Percentiles rank a stretch among this genome's conserved stretches.
These are phyloP conservation scores for Cosmia trapezina DNA, from an alignment of 2,888 invertebrate species.

Conservation along the genomic window DNA sequence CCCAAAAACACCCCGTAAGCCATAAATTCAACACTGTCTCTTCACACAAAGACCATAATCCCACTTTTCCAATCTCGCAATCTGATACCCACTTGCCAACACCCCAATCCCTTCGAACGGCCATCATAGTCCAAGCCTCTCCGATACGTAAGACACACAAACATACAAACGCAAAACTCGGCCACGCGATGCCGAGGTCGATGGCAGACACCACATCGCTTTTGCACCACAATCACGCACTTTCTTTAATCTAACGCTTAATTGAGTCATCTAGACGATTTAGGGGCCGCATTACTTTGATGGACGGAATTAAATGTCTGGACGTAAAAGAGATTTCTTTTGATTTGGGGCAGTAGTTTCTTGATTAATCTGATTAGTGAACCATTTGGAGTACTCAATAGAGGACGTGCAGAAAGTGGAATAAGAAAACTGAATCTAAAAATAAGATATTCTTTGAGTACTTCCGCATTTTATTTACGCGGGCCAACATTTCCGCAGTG, in stretches of 20 bases:
- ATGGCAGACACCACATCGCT: constrained; percentile 65
- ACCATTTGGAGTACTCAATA: constrained; percentile 16
- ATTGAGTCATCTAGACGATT: constrained; percentile 60
- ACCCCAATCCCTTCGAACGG: constrained; percentile 19
- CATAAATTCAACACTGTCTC: constrained; percentile 18
- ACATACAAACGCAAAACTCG: constrained; percentile 46
- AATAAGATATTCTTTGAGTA: constrained; percentile 20
- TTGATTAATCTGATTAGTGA: constrained; percentile 27
- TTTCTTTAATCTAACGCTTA: constrained; percentile 62
- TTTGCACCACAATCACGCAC: constrained; percentile 65
- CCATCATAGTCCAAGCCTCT: constrained; percentile 22
- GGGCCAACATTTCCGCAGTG: constrained; percentile 32
- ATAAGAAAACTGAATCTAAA: constrained; percentile 19
- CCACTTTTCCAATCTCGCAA: constrained; percentile 48
- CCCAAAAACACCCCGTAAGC: constrained; percentile 10
- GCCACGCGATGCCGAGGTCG: constrained; percentile 63
- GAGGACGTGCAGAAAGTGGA: constrained; percentile 15
- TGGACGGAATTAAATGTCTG: constrained; percentile 45
- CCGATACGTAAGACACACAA: constrained; percentile 38
- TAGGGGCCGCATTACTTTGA: constrained; percentile 48
- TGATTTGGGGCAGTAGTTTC: constrained; percentile 30
- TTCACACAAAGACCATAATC: constrained; percentile 42
- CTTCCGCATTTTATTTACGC: constrained; percentile 29
- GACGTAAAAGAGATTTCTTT: constrained; percentile 48
- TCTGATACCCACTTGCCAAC: constrained; percentile 48